Conservation (phyloP, 2,797 vertebrate genomes). For the Aldrovandia affinis region DNA sequence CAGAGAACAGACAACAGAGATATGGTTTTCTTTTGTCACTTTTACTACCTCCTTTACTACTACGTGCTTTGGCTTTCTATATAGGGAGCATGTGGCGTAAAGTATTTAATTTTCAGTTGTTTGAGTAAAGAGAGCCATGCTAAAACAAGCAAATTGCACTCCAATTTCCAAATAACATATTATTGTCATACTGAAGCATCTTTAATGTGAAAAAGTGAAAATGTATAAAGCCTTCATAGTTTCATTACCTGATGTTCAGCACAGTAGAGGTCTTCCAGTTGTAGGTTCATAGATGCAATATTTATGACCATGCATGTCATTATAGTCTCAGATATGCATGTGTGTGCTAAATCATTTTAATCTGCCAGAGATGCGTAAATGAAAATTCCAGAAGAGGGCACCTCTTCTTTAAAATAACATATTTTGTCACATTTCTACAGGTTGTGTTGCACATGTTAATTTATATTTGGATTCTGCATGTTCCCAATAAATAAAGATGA, state of each 20-base stretch:
- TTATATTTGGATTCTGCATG: background rate
- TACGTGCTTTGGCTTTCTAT: background rate
- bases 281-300: background rate
- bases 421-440: background rate
- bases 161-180: conserved; percentile 6
- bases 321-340: background rate
- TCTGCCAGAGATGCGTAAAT: background rate
- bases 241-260: background rate
- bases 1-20: too few relatives aligned
- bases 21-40: background rate
- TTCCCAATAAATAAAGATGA: too few relatives aligned
- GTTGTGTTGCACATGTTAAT: background rate
- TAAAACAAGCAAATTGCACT: background rate
- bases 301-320: background rate
- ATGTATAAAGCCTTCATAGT: background rate
- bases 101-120: background rate
- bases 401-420: background rate
- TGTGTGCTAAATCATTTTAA: background rate
- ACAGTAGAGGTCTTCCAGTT: background rate
- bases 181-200: background rate
- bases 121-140: background rate
- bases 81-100: background rate
- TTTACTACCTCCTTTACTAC: background rate
- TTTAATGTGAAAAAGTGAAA: background rate
- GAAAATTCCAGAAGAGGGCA: background rate